Base-by-base conservation (phyloP, 2,113 vertebrate species). In the Aviceda subcristata region DNA sequence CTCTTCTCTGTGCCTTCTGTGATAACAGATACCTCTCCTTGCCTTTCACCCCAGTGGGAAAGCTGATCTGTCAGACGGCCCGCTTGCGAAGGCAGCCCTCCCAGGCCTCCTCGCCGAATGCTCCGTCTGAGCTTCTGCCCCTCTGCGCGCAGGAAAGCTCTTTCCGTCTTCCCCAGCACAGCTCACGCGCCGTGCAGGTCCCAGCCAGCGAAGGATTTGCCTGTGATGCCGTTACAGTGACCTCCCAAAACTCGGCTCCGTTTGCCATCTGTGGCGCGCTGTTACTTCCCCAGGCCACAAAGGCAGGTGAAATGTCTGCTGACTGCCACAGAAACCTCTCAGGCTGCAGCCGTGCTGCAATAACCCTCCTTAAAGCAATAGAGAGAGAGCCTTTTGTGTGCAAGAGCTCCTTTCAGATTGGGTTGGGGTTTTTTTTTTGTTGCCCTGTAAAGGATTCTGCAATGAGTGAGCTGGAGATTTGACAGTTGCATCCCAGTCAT, bases 221-320 rank as follows among this genome's bases (percentile, higher is more conserved):
- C 29, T 10, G 45, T 34, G 86, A 75, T 78, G 68, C 80, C 4
- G 0, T 66, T 53, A 66, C 75, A 60, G n/a, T 26, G 67, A 66
- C 94, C 64, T 75, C 26, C 6, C 0, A 0, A 55, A 95, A 86
- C 45, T 45, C 6, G 4, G 41, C 87, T 87, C 85, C 3, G 0
- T 78, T 89, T 91, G 59, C 95, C 90, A 78, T 91, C 95, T 94
- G 90, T 12, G 86, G 69, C 67, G 55, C 36, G 67, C 88, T 84
- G 4, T 62, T 89, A 53, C 77, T 71, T 95, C 92, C 90, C 56
- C 36, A 62, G 72, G 64, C 50, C 64, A 74, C 64, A 92, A 74
- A 72, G 86, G 41, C 64, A 83, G 51, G 88, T 82, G 85, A 91
- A 91, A 71, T 48, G 85, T 59, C 62, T 93, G 79, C 20, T n/a